Percentiles rank a stretch among this genome's conserved stretches.
These are phyloP conservation scores for Ennomos fuscantarius DNA, from an alignment of 2,888 invertebrate genomes.

Conservation along the genomic window DNA sequence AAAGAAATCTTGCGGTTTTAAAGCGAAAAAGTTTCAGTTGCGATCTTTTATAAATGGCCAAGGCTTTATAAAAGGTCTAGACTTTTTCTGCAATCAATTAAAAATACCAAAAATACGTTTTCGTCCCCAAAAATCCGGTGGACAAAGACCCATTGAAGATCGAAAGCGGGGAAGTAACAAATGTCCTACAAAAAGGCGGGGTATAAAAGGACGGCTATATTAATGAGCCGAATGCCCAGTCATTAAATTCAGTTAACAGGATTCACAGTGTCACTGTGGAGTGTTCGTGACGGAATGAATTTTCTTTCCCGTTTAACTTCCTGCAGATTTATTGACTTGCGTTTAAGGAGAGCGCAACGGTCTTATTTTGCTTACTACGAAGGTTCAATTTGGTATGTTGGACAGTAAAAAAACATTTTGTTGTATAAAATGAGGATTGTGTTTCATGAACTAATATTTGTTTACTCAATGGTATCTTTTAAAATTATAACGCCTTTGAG, in stretches of 20 bases:
- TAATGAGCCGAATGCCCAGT: conserved; percentile 64
- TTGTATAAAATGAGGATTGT: too few relatives aligned
- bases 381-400: too few relatives aligned
- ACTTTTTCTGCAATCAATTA: not conserved
- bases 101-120: conserved; percentile 16
- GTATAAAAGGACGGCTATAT: conserved; percentile 56
- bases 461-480: too few relatives aligned
- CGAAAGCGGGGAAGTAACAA: conserved; percentile 51
- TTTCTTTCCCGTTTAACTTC: conserved; percentile 54
- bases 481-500: too few relatives aligned
- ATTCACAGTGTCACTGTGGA: conserved; percentile 57
- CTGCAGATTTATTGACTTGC: conserved; percentile 35
- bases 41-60: too few relatives aligned
- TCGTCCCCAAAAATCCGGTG: conserved; percentile 30
- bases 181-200: conserved; percentile 56
- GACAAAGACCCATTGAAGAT: conserved; percentile 40
- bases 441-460: too few relatives aligned
- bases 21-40: too few relatives aligned
- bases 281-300: conserved; percentile 62
- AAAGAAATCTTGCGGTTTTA: not conserved
- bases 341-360: not conserved
- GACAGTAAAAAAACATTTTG: too few relatives aligned
- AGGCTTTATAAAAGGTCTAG: too few relatives aligned
- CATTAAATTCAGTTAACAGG: conserved; percentile 66
- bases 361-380: too few relatives aligned